A percentile compares a stretch with the other conserved stretches of the same genome.
Conservation (phyloP, 2,797 vertebrate genomes). For the Mionectes olivaceus region DNA sequence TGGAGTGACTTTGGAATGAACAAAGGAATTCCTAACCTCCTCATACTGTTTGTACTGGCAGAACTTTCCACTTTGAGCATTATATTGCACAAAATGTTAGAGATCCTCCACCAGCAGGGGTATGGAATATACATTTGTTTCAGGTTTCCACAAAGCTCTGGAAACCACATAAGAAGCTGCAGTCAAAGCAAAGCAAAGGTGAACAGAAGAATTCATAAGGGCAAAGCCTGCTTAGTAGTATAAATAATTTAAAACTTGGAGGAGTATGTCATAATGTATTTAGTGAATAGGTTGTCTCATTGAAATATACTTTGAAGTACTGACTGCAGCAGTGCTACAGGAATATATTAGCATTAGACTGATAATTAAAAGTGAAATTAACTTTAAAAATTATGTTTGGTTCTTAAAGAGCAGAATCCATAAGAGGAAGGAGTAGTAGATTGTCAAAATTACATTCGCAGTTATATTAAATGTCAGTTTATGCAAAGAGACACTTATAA, state of each 20-base stretch:
- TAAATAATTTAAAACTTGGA: background rate
- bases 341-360: background rate
- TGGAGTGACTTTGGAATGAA: background rate
- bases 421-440: background rate
- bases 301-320: background rate
- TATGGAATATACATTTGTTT: background rate
- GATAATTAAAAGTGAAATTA: background rate
- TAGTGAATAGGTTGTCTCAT: background rate
- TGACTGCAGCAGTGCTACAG: background rate
- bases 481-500: background rate
- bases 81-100: background rate
- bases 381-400: background rate
- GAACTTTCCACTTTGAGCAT: background rate
- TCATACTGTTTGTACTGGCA: background rate
- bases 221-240: background rate
- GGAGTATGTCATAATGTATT: background rate
- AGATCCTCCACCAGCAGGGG: background rate
- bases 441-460: background rate
- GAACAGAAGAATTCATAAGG: background rate
- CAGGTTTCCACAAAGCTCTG: background rate
- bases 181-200: background rate
- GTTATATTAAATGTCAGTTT: background rate
- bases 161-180: background rate
- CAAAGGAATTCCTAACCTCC: background rate
- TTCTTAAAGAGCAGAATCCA: background rate